Conservation (phyloP, 2,888 invertebrate genomes). For the Escarpia spicata region DNA sequence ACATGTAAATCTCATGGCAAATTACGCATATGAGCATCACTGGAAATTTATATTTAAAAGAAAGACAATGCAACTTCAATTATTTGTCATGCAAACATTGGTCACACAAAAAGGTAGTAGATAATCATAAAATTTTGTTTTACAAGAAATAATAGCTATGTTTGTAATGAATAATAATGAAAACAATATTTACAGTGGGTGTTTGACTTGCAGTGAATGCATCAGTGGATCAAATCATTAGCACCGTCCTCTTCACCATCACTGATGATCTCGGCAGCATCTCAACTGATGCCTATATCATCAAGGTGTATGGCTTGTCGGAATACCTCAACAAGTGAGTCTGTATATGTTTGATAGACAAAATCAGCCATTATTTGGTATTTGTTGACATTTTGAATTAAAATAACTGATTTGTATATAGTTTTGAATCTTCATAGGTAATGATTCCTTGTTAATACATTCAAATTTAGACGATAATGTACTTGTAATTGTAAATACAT, state of each 20-base stretch:
- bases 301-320: slow-evolving; percentile 85
- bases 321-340: slow-evolving; percentile 83
- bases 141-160: background rate
- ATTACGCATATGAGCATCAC: background rate
- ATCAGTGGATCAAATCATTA: slow-evolving; percentile 65
- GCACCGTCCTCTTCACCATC: slow-evolving; percentile 62
- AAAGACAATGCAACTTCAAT: background rate
- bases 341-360: background rate
- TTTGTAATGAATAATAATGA: background rate
- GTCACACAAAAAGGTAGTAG: background rate
- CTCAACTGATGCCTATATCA: slow-evolving; percentile 71
- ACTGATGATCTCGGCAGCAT: slow-evolving; percentile 55
- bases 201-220: slow-evolving; percentile 73
- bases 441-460: background rate
- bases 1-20: background rate
- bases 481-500: background rate
- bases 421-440: background rate
- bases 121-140: background rate
- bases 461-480: background rate
- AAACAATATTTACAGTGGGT: background rate
- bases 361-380: background rate
- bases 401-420: background rate
- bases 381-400: background rate
- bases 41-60: too few species aligned
- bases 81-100: background rate